These are phyloP conservation scores for Julus scandinavius DNA, from an alignment of 2,888 invertebrate genomes.

Conservation along the genomic window DNA sequence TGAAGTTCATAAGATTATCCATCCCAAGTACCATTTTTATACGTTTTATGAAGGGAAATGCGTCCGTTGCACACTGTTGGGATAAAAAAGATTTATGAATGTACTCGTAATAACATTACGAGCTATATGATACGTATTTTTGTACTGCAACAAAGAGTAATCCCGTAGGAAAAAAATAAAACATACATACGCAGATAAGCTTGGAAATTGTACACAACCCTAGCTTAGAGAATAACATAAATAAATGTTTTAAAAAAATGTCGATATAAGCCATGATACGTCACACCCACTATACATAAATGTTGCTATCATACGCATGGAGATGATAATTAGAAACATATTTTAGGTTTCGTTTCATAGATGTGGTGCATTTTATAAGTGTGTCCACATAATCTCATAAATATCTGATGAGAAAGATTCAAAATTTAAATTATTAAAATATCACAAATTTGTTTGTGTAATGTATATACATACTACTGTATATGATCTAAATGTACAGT, in stretches of 20 bases:
- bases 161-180: neutral
- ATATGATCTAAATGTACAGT: too few relatives aligned
- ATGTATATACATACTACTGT: too few relatives aligned
- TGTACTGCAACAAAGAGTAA: neutral
- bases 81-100: slow-evolving; percentile 34
- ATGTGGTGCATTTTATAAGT: too few relatives aligned
- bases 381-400: too few relatives aligned
- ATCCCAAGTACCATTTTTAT: neutral
- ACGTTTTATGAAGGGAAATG: slow-evolving; percentile 24
- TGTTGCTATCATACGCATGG: too few relatives aligned
- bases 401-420: too few relatives aligned
- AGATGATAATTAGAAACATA: too few relatives aligned
- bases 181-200: neutral
- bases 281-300: neutral
- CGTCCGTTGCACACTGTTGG: slow-evolving; percentile 14
- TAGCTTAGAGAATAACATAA: neutral
- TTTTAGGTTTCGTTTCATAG: too few relatives aligned
- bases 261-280: neutral
- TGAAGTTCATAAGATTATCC: slow-evolving; percentile 34
- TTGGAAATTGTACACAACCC: neutral
- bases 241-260: neutral
- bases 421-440: too few relatives aligned
- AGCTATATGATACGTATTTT: slow-evolving; percentile 19
- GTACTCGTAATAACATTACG: neutral
- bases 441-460: too few relatives aligned